Conservation (phyloP, 2,797 vertebrate genomes). For the Lacerta bilineata region DNA sequence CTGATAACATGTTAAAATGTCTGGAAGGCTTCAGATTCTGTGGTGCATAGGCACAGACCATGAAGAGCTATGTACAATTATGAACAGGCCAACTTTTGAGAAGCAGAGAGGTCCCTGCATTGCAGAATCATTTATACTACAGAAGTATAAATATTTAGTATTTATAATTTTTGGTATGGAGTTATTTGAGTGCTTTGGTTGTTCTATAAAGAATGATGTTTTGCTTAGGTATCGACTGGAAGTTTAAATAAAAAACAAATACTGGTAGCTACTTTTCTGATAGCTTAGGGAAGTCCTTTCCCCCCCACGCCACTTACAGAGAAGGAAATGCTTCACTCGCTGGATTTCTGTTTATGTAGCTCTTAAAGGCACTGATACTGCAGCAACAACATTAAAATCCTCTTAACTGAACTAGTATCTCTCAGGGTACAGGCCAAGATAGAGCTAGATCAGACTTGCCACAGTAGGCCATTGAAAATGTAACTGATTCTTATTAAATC, state of each 20-base stretch:
- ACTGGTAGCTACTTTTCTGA: neutral
- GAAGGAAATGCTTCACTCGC: neutral
- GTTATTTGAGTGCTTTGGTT: neutral
- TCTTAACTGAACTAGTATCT: neutral
- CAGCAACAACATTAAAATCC: neutral
- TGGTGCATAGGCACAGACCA: no score
- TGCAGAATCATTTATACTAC: neutral
- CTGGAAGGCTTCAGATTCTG: neutral
- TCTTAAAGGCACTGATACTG: neutral
- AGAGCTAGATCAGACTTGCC: neutral
- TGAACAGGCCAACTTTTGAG: neutral
- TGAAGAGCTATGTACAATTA: neutral
- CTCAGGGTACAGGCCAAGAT: neutral
- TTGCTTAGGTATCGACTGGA: neutral
- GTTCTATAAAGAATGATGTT: neutral
- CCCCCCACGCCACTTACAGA: neutral
- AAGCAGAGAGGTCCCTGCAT: neutral
- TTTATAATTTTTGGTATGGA: neutral
- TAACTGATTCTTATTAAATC: neutral
- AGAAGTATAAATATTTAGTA: neutral
- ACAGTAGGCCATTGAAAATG: neutral
- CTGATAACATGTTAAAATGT: neutral
- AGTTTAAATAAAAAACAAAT: neutral
- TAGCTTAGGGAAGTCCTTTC: neutral
- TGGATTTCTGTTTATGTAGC: neutral